These are phyloP conservation scores for Micronycteris hirsuta DNA, from an alignment of 2,113 vertebrate genomes.

Conservation along the genomic window DNA sequence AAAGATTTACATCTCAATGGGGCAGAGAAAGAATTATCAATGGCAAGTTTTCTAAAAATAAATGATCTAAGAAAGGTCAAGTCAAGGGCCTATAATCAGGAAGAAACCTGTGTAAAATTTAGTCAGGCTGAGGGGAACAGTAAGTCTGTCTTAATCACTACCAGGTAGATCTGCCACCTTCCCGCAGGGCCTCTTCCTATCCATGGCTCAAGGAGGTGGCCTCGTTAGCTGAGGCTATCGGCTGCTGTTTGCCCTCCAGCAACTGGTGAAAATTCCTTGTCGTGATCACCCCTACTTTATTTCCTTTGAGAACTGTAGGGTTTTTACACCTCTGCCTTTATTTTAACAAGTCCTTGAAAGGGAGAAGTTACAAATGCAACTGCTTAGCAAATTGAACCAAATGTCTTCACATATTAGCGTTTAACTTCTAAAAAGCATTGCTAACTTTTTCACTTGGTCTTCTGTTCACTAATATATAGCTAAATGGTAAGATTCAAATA, in stretches of 20 bases:
- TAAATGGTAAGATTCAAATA: not conserved
- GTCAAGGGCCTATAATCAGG: no score
- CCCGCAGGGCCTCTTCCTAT: no score
- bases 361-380: not conserved
- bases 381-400: not conserved
- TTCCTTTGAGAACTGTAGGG: not conserved
- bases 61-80: not conserved
- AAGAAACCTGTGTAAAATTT: not conserved
- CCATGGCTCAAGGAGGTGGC: not conserved
- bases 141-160: not conserved
- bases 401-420: not conserved
- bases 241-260: not conserved
- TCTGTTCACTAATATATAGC: not conserved
- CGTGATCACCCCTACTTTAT: not conserved
- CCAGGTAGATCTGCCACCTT: not conserved
- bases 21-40: not conserved
- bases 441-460: not conserved
- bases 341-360: not conserved
- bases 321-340: not conserved
- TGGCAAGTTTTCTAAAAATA: not conserved
- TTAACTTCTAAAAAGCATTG: not conserved
- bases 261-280: not conserved
- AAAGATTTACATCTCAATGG: not conserved
- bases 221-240: not conserved
- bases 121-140: no score